phyloP scores from a whole-genome alignment of 2,888 invertebrate species.

The Apomyelois bistriatella region DNA sequence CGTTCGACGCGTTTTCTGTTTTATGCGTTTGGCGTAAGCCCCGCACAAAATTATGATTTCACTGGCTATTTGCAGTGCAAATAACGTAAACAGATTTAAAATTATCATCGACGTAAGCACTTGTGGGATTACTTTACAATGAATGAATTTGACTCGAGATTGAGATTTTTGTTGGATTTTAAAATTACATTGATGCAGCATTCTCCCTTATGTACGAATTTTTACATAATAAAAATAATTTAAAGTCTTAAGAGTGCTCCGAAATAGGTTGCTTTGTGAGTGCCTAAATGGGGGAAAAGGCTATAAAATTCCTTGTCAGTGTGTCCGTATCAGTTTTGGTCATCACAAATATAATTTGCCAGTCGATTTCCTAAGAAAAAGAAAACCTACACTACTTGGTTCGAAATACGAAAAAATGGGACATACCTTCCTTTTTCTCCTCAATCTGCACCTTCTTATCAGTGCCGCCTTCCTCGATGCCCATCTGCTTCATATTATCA shows the following conservation, averaged over 20 bases:
- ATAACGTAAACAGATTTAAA: conserved; percentile 25
- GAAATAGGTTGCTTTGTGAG: too few relatives aligned
- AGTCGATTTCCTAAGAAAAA: too few relatives aligned
- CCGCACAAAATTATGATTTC: conserved; percentile 23
- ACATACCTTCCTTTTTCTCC: conserved; percentile 85
- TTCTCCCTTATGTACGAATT: too few relatives aligned
- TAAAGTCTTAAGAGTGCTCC: too few relatives aligned
- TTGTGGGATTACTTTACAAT: neutral
- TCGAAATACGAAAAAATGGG: neutral
- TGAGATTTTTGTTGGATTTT: too few relatives aligned
- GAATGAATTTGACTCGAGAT: neutral
- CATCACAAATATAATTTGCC: too few relatives aligned
- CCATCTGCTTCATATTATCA: conserved; percentile 97
- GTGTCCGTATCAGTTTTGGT: too few relatives aligned
- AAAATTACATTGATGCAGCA: too few relatives aligned
- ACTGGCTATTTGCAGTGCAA: conserved; percentile 23
- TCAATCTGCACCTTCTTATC: conserved; percentile 83
- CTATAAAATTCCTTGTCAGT: too few relatives aligned
- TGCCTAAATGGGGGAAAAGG: too few relatives aligned
- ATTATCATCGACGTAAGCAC: conserved; percentile 16
- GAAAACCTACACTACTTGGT: neutral
- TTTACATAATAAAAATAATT: too few relatives aligned
- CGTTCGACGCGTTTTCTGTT: conserved; percentile 14
- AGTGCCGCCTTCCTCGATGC: conserved; percentile 90
- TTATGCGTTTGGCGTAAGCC: conserved; percentile 21